Percentiles rank a stretch among this genome's conserved stretches.
Evolutionary conservation across 2,113 vertebrate genomes (phyloP).

Genomic region (Onychostoma macrolepis): DNA sequence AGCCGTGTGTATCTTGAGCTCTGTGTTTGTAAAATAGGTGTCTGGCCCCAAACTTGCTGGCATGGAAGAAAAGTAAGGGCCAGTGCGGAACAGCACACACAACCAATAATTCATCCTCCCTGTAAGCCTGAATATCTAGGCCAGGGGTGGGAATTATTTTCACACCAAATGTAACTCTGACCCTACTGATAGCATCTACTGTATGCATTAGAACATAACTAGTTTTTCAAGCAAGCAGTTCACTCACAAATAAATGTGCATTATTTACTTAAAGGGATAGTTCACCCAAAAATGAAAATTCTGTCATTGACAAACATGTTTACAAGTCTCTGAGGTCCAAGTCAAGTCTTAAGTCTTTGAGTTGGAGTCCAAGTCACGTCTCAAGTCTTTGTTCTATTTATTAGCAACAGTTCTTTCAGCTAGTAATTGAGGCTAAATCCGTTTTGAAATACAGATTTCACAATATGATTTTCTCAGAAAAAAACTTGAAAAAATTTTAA

Average conservation of each 20-base stretch:
- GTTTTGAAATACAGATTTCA: too few relatives aligned
- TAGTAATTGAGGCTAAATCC: too few relatives aligned
- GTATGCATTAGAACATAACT: background rate
- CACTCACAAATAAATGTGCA: background rate
- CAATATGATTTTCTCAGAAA: too few relatives aligned
- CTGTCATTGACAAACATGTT: too few relatives aligned
- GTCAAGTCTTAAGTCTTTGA: too few relatives aligned
- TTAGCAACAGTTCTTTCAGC: too few relatives aligned
- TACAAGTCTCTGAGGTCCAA: too few relatives aligned
- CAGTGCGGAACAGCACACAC: background rate
- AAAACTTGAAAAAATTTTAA: too few relatives aligned
- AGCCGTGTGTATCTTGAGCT: background rate
- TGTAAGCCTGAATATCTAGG: slow-evolving; percentile 32
- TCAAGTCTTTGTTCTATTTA: too few relatives aligned
- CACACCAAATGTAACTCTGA: background rate
- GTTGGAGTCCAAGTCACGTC: too few relatives aligned
- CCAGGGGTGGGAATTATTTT: slow-evolving; percentile 8
- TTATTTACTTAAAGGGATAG: background rate
- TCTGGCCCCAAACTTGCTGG: slow-evolving; percentile 20
- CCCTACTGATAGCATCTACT: background rate
- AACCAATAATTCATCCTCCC: slow-evolving; percentile 36
- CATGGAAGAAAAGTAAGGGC: slow-evolving; percentile 20
- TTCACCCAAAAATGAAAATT: too few relatives aligned
- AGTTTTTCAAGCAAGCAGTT: background rate
- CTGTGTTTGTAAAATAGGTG: background rate